Evolutionary conservation across 2,888 invertebrate species (phyloP).

Genomic region (Pachycephus smyrnensis): DNA sequence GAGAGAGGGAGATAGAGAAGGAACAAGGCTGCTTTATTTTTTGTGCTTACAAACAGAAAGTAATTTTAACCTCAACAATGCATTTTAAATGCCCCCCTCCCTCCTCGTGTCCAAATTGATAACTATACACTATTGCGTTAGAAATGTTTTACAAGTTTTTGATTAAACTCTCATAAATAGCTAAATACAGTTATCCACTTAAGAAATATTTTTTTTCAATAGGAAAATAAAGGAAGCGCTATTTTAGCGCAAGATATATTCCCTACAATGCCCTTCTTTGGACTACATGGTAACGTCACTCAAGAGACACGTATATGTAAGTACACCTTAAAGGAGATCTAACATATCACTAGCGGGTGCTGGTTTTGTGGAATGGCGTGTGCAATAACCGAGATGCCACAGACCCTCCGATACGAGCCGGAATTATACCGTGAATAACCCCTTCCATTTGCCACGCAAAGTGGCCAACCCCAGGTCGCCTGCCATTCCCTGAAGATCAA

Average conservation of each 20-base stretch:
- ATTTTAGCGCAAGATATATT: not conserved
- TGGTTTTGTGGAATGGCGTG: not conserved
- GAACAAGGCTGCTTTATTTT: not conserved
- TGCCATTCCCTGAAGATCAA: not conserved
- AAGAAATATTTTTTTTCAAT: not conserved
- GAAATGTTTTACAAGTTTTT: not conserved
- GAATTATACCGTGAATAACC: not conserved
- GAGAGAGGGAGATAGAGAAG: not conserved
- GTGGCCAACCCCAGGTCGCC: not conserved
- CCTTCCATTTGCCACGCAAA: not conserved
- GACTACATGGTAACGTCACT: not conserved
- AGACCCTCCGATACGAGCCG: not conserved
- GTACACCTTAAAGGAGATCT: not conserved
- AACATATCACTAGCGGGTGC: not conserved
- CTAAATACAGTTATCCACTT: too few species aligned
- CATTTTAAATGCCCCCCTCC: not conserved
- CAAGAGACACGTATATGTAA: not conserved
- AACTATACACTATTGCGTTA: not conserved
- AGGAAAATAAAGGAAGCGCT: not conserved
- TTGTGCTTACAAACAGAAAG: not conserved
- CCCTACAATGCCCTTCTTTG: not conserved
- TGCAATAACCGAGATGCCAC: not conserved
- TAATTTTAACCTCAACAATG: not conserved
- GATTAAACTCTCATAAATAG: not conserved
- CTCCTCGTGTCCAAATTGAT: not conserved